Base-by-base conservation (phyloP, 2,888 invertebrate species). In the Lomographa bimaculata region DNA sequence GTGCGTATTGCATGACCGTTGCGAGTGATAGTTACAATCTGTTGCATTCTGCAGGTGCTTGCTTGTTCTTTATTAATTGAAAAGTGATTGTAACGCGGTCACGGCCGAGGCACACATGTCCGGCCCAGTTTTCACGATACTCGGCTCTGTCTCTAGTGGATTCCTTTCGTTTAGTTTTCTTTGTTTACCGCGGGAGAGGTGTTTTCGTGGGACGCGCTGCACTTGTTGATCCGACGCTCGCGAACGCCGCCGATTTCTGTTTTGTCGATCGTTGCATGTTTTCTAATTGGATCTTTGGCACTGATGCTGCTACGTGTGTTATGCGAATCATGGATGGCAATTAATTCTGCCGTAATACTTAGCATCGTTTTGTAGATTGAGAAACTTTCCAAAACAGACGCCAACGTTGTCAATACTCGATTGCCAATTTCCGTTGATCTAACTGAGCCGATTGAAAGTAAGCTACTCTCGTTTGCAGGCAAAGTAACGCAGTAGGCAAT, bases 81-180 rank as follows among this genome's bases (percentile, higher is more conserved):
- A 87, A 87, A 87, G 87, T 87, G 87, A 86, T 85, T 85, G 87
- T 84, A 85, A 81, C 65, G 74, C 79, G 87, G 87, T 79, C 87
- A 86, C 80, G 86, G 87, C 81, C 85, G 82, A 76, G 75, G 76
- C 83, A 83, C 83, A 83, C 76, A 83, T 85, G 86, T 85, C 86
- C 87, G 86, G 84, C 80, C 83, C 81, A 84, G 86, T 86, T 87
- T 85, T 85, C 84, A 82, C 85, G 85, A 73, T 70, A 64, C 71
- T 62, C 71, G 72, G 62, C 70, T 71, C 66, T 71, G 72, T 68
- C 70, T 75, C 64, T 59, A 65, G 71, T 72, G 71, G 77, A 78
- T 79, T 79, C 81, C 71, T 60, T 63, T 64, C 58, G 62, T 57
- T 60, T 66, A 63, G 64, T 70, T 75, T 76, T 78, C 83, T 84